phyloP scores from a whole-genome alignment of 1,140 invertebrate species.

The Drosophila parvula region DNA sequence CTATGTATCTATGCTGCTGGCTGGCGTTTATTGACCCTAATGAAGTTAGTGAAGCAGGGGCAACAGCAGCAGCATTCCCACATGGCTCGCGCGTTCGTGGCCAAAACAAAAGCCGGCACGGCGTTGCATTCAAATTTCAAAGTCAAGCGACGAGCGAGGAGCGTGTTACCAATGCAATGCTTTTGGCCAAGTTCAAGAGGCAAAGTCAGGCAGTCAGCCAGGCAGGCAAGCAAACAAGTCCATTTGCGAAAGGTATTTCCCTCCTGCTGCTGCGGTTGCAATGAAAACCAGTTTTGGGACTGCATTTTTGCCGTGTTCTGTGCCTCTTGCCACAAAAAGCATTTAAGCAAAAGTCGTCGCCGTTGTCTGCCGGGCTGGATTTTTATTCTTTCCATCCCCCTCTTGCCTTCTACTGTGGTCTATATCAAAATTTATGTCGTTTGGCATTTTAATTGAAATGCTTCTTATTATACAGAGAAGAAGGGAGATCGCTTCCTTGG shows the following conservation, averaged over 20 bases:
- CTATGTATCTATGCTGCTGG: constrained; percentile 5
- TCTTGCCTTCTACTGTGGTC: constrained; percentile 24
- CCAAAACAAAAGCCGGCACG: constrained; percentile 51
- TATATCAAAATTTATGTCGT: constrained; percentile 43
- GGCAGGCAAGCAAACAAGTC: constrained; percentile 10
- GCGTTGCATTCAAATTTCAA: constrained; percentile 67
- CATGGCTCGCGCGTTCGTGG: constrained; percentile 25
- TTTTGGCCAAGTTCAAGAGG: constrained; percentile 73
- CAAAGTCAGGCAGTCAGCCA: constrained; percentile 36
- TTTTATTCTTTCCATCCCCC: background rate
- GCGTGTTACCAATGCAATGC: constrained; percentile 46
- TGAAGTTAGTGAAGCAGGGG: constrained; percentile 51
- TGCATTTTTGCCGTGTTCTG: constrained; percentile 39
- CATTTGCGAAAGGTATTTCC: constrained; percentile 19
- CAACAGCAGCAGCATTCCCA: constrained; percentile 2
- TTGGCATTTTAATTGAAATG: constrained; percentile 76
- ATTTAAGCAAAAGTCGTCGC: constrained; percentile 66
- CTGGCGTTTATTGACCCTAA: constrained; percentile 80
- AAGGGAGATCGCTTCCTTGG: background rate
- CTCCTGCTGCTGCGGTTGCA: constrained; percentile 45
- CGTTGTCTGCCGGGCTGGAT: background rate
- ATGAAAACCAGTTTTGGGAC: constrained; percentile 68
- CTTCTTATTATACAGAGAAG: constrained; percentile 3
- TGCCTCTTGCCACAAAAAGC: constrained; percentile 61
- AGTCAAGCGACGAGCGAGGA: constrained; percentile 62